Percentiles rank a stretch among this genome's conserved stretches.
These are phyloP conservation scores for Trachurus trachurus DNA, from an alignment of 2,797 vertebrate species.

Conservation along the genomic window DNA sequence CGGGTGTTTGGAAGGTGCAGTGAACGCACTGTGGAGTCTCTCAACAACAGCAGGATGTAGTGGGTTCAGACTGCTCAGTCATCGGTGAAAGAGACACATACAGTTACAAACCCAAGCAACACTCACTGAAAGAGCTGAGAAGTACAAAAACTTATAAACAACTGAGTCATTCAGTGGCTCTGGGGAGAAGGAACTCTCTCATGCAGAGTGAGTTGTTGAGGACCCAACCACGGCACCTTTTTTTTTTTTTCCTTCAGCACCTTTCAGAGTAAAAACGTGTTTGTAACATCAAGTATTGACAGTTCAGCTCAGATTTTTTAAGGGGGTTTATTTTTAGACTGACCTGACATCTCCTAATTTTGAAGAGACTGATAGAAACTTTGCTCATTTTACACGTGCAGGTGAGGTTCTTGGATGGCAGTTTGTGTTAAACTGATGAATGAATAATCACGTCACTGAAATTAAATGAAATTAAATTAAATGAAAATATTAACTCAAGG, in stretches of 20 bases:
- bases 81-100: slow-evolving; percentile 13
- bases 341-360: not conserved
- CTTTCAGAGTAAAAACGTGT: not conserved
- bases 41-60: not conserved
- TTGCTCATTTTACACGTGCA: not conserved
- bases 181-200: not conserved
- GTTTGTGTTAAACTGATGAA: not conserved
- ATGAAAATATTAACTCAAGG: too few relatives aligned
- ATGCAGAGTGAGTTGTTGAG: not conserved
- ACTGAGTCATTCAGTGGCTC: slow-evolving; percentile 13
- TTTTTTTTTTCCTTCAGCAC: not conserved
- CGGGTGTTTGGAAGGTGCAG: slow-evolving; percentile 36
- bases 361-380: not conserved
- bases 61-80: too few relatives aligned
- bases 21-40: slow-evolving; percentile 8
- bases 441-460: too few relatives aligned
- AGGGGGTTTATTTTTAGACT: not conserved
- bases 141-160: slow-evolving; percentile 2
- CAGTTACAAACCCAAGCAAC: not conserved
- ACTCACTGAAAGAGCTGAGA: not conserved
- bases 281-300: not conserved
- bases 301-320: not conserved
- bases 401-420: not conserved
- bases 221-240: not conserved
- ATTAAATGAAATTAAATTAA: too few relatives aligned